Conservation (phyloP, 2,797 vertebrate species). For the Buphagus erythrorhynchus region DNA sequence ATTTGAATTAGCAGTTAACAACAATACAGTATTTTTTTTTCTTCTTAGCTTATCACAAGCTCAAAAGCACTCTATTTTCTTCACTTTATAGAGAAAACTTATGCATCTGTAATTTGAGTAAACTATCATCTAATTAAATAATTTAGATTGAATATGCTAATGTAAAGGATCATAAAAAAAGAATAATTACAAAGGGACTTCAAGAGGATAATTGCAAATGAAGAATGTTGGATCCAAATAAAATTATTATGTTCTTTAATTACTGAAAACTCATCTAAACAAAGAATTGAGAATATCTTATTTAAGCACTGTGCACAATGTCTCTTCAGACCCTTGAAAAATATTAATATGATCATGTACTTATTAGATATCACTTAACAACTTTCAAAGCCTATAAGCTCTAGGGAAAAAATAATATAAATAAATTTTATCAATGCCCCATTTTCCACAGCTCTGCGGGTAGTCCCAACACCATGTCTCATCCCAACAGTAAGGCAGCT, state of each 20-base stretch:
- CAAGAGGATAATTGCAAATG: constrained; percentile 77
- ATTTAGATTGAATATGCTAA: constrained; percentile 79
- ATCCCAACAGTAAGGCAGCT: not conserved
- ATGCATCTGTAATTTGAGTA: constrained; percentile 76
- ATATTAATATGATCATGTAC: constrained; percentile 11
- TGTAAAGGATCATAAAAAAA: constrained; percentile 59
- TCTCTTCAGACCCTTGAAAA: constrained; percentile 42
- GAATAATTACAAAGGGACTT: constrained; percentile 77
- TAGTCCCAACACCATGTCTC: not conserved
- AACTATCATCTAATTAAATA: constrained; percentile 76
- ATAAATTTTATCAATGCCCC: not conserved
- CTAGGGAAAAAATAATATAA: not conserved
- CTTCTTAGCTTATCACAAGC: constrained; percentile 15
- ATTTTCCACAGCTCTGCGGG: not conserved
- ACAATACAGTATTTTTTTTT: not conserved
- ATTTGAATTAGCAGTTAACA: constrained; percentile 23
- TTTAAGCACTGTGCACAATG: constrained; percentile 47
- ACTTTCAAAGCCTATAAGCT: not conserved
- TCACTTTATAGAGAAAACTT: constrained; percentile 59
- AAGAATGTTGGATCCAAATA: constrained; percentile 67
- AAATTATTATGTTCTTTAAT: constrained; percentile 76
- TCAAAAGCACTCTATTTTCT: constrained; percentile 60
- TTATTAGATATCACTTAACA: not conserved
- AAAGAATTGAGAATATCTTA: constrained; percentile 62
- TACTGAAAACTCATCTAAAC: constrained; percentile 66